Conservation (phyloP, 2,888 invertebrate species). For the Eilema griseolum region DNA sequence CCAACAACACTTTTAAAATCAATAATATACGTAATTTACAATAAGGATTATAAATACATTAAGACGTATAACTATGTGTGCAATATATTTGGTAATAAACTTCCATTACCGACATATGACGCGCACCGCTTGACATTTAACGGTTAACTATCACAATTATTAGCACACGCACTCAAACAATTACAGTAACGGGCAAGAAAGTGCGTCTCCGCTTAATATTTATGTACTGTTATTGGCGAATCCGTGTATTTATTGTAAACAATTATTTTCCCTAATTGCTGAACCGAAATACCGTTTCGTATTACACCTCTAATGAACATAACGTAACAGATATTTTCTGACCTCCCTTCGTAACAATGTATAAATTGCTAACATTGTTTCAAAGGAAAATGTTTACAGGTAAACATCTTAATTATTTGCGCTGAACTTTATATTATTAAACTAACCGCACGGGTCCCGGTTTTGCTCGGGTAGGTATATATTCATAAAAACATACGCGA, state of each 20-base stretch:
- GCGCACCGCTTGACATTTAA: slow-evolving; percentile 37
- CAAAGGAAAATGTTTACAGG: slow-evolving; percentile 52
- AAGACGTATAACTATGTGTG: neutral
- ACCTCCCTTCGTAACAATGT: slow-evolving; percentile 69
- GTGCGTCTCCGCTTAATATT: slow-evolving; percentile 75
- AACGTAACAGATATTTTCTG: slow-evolving; percentile 85
- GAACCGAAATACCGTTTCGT: slow-evolving; percentile 65
- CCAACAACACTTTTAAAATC: too few relatives aligned
- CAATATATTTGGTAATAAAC: slow-evolving; percentile 29
- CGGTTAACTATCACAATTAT: slow-evolving; percentile 37
- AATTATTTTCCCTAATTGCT: slow-evolving; percentile 84
- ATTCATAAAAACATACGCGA: too few relatives aligned
- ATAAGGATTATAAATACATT: neutral
- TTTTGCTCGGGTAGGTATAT: too few relatives aligned
- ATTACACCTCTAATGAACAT: slow-evolving; percentile 82
- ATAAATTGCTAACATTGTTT: slow-evolving; percentile 66
- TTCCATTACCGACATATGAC: slow-evolving; percentile 34
- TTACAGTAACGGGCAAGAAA: slow-evolving; percentile 78
- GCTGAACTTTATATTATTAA: slow-evolving; percentile 29
- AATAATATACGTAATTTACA: too few relatives aligned
- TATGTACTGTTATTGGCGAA: slow-evolving; percentile 73
- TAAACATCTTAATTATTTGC: slow-evolving; percentile 48
- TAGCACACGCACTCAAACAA: slow-evolving; percentile 67
- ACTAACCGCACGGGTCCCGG: neutral
- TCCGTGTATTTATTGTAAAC: slow-evolving; percentile 76